Evolutionary conservation across 35 echinoderm and acorn worm species (phyloP), one percentile per base, ranked within the genome.

Genomic region (Eucidaris tribuloides): DNA sequence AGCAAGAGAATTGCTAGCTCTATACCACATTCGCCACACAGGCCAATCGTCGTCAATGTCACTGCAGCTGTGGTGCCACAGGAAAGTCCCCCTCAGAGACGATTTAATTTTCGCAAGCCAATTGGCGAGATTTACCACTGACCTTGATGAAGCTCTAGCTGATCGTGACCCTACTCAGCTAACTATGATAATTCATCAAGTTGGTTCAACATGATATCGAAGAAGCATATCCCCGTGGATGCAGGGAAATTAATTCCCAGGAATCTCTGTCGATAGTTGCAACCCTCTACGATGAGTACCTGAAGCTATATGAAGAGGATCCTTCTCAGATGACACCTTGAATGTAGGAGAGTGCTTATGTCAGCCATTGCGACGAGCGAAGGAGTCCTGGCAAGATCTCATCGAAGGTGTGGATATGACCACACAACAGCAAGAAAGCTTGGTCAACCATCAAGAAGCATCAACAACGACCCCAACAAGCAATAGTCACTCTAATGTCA

Each of bases 381-480:
- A 81, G 78, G 78, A 81, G 33, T 81, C 78, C 34, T 81, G 78
- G 78, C 46, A 81, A 81, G 78, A 81, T 57, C 78, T 52, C 27
- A 81, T 81, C 25, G 46, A 57, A 54, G 58, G 22, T 81, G 78
- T 81, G 45, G 78, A 81, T 57, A 81, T 81, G 44, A 13, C n/a
- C 78, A 81, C 78, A 81, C 78, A 81, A 81, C 48, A 41, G 40
- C 40, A 42, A 79, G 76, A 79, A 45, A 79, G 76, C 76, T 17
- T 79, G 76, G 76, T 79, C 46, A 58, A 81, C 79, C 28, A 60
- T n/a, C 59, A 11, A 62, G 28, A 62, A 62, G 27, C n/a, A 62
- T 81, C 79, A 81, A 81, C 49, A 81, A 81, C 59, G 79, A 81
- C 79, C 79, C 79, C 50, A 57, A 81, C 29, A 81, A 40, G 35